Conservation (phyloP, 2,888 invertebrate species). For the Perdita meconis region DNA sequence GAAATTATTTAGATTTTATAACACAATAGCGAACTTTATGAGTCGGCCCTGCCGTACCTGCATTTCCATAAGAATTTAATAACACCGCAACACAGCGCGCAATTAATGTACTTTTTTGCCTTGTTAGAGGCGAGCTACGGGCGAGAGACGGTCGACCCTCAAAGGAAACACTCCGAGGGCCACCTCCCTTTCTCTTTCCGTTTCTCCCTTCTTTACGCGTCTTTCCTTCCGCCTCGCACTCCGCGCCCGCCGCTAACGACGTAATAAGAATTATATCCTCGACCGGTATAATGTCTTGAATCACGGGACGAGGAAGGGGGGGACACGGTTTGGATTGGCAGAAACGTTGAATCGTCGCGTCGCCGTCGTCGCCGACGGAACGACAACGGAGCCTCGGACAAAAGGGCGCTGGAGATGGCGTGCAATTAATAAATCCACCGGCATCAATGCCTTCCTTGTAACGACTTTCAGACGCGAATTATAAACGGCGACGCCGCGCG, state of each 20-base stretch:
- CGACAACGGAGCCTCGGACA: slow-evolving; percentile 16
- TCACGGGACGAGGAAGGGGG: no score
- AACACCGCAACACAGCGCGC: slow-evolving; percentile 82
- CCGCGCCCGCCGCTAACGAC: slow-evolving; percentile 36
- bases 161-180: slow-evolving; percentile 62
- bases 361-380: slow-evolving; percentile 8
- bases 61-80: slow-evolving; percentile 84
- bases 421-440: slow-evolving; percentile 61
- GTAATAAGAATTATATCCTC: slow-evolving; percentile 73
- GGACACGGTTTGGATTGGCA: slow-evolving; percentile 60
- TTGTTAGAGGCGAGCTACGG: slow-evolving; percentile 73
- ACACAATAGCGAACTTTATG: slow-evolving; percentile 83
- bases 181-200: not conserved
- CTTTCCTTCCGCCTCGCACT: slow-evolving; percentile 7
- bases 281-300: slow-evolving; percentile 62
- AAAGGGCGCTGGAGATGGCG: slow-evolving; percentile 40
- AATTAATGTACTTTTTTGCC: slow-evolving; percentile 83
- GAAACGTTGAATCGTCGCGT: slow-evolving; percentile 49
- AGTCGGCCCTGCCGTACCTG: slow-evolving; percentile 70
- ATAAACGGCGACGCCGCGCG: slow-evolving; percentile 33
- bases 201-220: not conserved
- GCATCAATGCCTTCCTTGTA: slow-evolving; percentile 37
- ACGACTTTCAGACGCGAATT: slow-evolving; percentile 45
- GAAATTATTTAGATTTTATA: slow-evolving; percentile 84
- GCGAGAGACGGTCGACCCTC: slow-evolving; percentile 63